Conservation (phyloP, 2,888 invertebrate genomes). For the Dorcus parallelipipedus region DNA sequence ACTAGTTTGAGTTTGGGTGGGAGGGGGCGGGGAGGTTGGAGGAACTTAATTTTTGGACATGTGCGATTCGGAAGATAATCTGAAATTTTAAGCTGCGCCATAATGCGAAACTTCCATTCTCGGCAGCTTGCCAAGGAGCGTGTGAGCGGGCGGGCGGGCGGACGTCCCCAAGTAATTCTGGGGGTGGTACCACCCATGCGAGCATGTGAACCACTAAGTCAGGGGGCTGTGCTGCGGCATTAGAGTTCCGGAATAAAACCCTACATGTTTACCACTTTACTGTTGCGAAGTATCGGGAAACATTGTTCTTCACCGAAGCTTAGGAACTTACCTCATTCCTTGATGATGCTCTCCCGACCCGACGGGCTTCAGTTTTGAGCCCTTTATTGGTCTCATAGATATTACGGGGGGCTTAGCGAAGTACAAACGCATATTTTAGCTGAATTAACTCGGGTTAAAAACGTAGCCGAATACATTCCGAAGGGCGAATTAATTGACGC, state of each 20-base stretch:
- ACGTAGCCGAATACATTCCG: too few species aligned
- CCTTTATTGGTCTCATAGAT: too few species aligned
- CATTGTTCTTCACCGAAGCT: conserved; percentile 6
- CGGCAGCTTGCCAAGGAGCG: conserved; percentile 2
- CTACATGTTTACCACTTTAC: conserved; percentile 13
- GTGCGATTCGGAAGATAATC: conserved; percentile 3
- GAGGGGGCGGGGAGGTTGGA: background rate
- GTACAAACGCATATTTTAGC: too few species aligned
- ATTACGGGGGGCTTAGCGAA: too few species aligned
- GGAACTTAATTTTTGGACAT: conserved; percentile 1
- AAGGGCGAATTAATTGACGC: too few species aligned
- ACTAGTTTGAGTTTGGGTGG: too few species aligned
- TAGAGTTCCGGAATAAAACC: conserved; percentile 6
- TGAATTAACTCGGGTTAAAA: too few species aligned
- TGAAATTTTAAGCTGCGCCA: conserved; percentile 5
- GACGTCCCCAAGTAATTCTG: conserved; percentile 3
- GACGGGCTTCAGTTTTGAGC: too few species aligned
- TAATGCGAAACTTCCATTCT: conserved; percentile 1
- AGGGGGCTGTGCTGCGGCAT: conserved; percentile 4
- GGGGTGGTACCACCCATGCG: background rate
- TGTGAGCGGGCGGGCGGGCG: background rate
- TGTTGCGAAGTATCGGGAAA: conserved; percentile 11
- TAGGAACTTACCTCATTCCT: conserved; percentile 2
- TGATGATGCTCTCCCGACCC: too few species aligned
- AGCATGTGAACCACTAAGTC: conserved; percentile 4